Evolutionary conservation across 1,140 invertebrate genomes (phyloP), one percentile per base, ranked within the genome.

Genomic region (Drosophila pectinifera): DNA sequence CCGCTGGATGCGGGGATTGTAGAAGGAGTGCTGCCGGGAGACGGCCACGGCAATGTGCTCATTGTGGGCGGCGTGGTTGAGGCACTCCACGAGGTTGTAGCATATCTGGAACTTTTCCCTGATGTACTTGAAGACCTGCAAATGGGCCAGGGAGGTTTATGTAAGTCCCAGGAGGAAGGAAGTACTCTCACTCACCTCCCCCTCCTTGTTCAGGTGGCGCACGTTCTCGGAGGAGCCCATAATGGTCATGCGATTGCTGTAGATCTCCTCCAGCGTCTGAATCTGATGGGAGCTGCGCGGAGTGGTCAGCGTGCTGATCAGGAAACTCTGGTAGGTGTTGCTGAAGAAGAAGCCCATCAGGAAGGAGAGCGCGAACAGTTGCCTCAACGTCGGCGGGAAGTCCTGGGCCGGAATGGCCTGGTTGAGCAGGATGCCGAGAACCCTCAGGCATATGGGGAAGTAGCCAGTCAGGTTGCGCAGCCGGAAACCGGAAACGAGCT

Each of bases 81-180:
- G 75, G 39, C 91, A 92, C 5, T 91, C 88, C 38, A 90, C 91
- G 42, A 92, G 78, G 26, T 92, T 90, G 53, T 88, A 88, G 41
- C 91, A 92, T 53, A 92, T 90, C 28, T 91, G 64, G 10, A 92
- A 91, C 28, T 91, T 79, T 49, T 92, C 79, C 1, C 91, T 82
- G 8, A 92, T 88, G n/a, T 92, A 92, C 39, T 68, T 84, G 45
- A 91, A 92, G n/a, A 77, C 85, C 91, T 92, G 7, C 0, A 57
- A 24, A 10, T 4, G 10, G 8, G 3, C 5, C 8, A 24, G 22
- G 26, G 4, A 5, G 8, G 11, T 39, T 5, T 4, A 13, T 42
- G 36, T 53, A 45, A 14, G 11, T 4, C 7, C 4, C 7, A 2
- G 4, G 7, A 42, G 41, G 10, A 0, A 42, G 4, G 41, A 18